Percentiles rank a stretch among this genome's conserved stretches.
phyloP scores from a whole-genome alignment of 2,797 vertebrate species.

The Hippocampus kuda region DNA sequence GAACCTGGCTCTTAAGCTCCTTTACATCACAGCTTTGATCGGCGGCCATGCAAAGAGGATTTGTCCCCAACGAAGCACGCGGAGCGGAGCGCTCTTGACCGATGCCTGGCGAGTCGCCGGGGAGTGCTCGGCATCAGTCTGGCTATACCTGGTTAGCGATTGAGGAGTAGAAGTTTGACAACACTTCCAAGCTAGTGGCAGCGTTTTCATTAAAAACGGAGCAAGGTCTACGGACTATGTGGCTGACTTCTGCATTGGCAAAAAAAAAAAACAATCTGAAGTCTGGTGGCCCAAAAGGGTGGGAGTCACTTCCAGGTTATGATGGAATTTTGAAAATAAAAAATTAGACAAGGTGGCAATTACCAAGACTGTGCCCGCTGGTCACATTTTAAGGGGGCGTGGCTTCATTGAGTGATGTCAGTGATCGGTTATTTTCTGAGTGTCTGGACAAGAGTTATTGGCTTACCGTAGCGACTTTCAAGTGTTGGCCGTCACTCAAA shows the following conservation, averaged over 20 bases:
- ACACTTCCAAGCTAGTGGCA: not conserved
- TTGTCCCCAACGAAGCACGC: slow-evolving; percentile 52
- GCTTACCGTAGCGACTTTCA: too few relatives aligned
- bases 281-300: too few relatives aligned
- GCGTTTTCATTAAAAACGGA: not conserved
- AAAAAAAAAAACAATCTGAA: too few relatives aligned
- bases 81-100: slow-evolving; percentile 53
- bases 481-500: not conserved
- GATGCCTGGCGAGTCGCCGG: slow-evolving; percentile 44
- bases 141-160: not conserved
- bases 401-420: too few relatives aligned
- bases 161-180: not conserved
- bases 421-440: too few relatives aligned
- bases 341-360: too few relatives aligned
- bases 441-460: too few relatives aligned
- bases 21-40: slow-evolving; percentile 64
- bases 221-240: not conserved
- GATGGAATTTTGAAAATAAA: too few relatives aligned
- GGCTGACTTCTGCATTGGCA: too few relatives aligned
- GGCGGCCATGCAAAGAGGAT: slow-evolving; percentile 68
- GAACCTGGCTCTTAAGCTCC: slow-evolving; percentile 60
- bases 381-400: too few relatives aligned
- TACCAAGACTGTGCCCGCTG: too few relatives aligned
- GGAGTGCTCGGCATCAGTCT: slow-evolving; percentile 31
- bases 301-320: too few relatives aligned